Percentiles rank a stretch among this genome's conserved stretches.
phyloP scores from a whole-genome alignment of 1,140 invertebrate species.

The Tyrophagus putrescentiae region DNA sequence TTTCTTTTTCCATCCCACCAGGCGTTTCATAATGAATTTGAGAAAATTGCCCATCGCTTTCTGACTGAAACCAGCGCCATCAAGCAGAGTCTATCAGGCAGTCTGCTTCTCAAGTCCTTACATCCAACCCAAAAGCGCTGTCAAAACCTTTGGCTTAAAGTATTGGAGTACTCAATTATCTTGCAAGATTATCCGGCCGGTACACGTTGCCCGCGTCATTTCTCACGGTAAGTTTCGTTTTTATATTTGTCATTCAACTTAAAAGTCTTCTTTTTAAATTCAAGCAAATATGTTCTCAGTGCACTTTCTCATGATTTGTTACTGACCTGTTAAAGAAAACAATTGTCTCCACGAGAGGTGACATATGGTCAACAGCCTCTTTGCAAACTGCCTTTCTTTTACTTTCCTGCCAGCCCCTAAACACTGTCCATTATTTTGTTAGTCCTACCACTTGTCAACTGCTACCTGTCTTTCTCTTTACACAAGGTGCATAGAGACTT shows the following conservation, averaged over 20 bases:
- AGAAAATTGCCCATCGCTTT: conserved; percentile 19
- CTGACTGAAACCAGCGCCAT: conserved; percentile 17
- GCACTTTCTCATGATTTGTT: neutral
- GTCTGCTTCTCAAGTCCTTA: neutral
- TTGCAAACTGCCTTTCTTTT: neutral
- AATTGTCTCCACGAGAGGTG: neutral
- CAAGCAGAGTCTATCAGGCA: neutral
- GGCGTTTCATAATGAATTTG: conserved; percentile 21
- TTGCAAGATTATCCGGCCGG: conserved; percentile 18
- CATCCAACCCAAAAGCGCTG: conserved; percentile 7
- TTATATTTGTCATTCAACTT: neutral
- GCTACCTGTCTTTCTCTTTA: too few relatives aligned
- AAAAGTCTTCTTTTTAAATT: neutral
- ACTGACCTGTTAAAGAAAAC: neutral
- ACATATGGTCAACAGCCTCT: neutral
- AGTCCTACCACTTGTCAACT: too few relatives aligned
- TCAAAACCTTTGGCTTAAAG: conserved; percentile 20
- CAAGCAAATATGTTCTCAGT: neutral
- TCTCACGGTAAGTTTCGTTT: neutral
- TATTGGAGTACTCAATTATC: conserved; percentile 21
- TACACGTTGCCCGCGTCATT: conserved; percentile 19
- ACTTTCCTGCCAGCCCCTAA: neutral
- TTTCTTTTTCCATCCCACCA: too few relatives aligned
- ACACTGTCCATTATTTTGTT: too few relatives aligned
- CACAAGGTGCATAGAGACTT: too few relatives aligned